phyloP scores from a whole-genome alignment of 2,797 vertebrate genomes.

The Kryptolebias ocellatus region DNA sequence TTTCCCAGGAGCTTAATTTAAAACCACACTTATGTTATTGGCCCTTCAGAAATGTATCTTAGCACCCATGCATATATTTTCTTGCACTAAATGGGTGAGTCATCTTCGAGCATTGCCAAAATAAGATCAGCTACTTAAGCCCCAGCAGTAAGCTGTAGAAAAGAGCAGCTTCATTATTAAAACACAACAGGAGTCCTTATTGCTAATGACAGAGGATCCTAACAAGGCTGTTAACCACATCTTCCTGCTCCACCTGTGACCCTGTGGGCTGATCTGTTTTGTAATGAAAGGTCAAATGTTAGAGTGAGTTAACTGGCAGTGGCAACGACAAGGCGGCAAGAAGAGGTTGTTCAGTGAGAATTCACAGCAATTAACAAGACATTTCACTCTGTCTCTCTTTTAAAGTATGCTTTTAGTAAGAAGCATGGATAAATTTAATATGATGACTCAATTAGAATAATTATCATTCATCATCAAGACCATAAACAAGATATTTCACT shows the following conservation, averaged over 20 bases:
- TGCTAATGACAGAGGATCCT: conserved; percentile 37
- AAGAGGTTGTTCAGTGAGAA: not conserved
- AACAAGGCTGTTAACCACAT: conserved; percentile 40
- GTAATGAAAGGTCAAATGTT: conserved; percentile 31
- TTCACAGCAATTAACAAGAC: not conserved
- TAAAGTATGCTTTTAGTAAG: not conserved
- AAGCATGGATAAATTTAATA: not conserved
- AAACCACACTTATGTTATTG: not conserved
- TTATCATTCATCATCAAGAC: not conserved
- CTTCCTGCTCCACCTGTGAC: conserved; percentile 36
- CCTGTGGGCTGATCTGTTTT: conserved; percentile 11
- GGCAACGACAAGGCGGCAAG: conserved; percentile 6
- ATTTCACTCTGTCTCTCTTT: not conserved
- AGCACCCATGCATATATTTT: conserved; percentile 11
- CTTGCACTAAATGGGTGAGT: conserved; percentile 27
- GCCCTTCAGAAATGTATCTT: not conserved
- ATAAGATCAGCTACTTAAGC: conserved; percentile 21
- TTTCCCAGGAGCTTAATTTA: conserved; percentile 10
- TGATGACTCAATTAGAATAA: not conserved
- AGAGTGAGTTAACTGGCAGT: conserved; percentile 1
- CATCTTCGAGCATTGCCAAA: conserved; percentile 7
- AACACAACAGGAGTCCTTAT: conserved; percentile 6
- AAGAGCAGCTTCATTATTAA: conserved; percentile 44
- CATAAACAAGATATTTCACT: not conserved
- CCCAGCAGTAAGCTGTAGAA: conserved; percentile 19